Evolutionary conservation across 2,113 vertebrate species (phyloP).

Genomic region (Calyptomena viridis): DNA sequence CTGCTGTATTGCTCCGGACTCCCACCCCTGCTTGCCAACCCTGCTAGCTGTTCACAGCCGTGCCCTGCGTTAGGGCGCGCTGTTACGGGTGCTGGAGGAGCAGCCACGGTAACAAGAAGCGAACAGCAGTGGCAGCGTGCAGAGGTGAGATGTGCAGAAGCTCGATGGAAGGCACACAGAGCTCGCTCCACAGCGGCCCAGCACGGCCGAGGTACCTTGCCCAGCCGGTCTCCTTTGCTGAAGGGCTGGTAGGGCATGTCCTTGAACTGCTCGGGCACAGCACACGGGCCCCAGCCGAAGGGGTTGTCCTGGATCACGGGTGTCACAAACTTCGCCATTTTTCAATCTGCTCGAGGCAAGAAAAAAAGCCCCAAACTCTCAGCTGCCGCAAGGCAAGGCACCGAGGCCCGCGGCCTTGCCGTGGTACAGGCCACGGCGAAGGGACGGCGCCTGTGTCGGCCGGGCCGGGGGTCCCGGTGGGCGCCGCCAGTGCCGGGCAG

Average conservation of each 20-base stretch:
- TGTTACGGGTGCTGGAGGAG: background rate
- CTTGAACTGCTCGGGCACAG: constrained; percentile 93
- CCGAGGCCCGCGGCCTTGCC: background rate
- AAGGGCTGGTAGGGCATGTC: constrained; percentile 99
- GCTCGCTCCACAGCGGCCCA: background rate
- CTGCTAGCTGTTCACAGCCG: background rate
- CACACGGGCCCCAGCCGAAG: constrained; percentile 96
- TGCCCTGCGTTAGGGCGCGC: fast-evolving
- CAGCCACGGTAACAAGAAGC: fast-evolving
- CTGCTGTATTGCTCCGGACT: fast-evolving
- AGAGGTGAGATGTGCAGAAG: too few species aligned
- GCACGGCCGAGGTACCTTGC: constrained; percentile 79
- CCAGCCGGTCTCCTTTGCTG: constrained; percentile 96
- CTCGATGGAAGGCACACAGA: fast-evolving
- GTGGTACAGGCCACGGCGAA: background rate
- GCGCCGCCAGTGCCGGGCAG: background rate
- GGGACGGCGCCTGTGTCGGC: fast-evolving
- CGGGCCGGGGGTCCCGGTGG: background rate
- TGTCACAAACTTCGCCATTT: constrained; percentile 94
- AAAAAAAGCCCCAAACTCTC: fast-evolving
- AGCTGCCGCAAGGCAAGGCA: background rate
- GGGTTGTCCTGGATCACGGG: constrained; percentile 98
- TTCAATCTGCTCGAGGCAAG: background rate
- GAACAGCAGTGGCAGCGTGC: fast-evolving
- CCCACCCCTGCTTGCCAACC: background rate